Percentiles rank a stretch among this genome's conserved stretches.
These are phyloP conservation scores for Pteromalus puparum DNA, from an alignment of 1,140 invertebrate genomes.

Conservation along the genomic window DNA sequence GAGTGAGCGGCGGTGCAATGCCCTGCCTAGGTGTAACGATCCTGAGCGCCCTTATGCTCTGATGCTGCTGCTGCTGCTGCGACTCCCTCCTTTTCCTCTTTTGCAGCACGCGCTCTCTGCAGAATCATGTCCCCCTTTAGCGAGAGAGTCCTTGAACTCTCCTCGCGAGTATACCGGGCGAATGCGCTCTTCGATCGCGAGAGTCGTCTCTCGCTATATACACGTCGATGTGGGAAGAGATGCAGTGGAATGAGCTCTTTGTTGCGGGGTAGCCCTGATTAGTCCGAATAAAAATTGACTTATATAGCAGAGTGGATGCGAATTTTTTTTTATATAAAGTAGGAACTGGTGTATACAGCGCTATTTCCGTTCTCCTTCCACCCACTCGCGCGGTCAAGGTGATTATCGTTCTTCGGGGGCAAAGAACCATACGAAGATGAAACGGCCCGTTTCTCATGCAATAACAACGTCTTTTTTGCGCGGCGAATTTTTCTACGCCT, in stretches of 20 bases:
- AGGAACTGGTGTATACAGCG: no score
- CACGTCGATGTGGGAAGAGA: no score
- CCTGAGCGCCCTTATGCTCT: conserved; percentile 67
- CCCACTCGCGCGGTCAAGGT: conserved; percentile 39
- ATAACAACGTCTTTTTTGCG: neutral
- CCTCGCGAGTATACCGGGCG: conserved; percentile 29
- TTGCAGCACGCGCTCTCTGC: conserved; percentile 9
- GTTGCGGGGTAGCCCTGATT: neutral
- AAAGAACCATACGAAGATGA: neutral
- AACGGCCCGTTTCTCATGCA: neutral
- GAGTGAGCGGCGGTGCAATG: conserved; percentile 69
- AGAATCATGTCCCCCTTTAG: conserved; percentile 48
- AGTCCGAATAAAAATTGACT: no score
- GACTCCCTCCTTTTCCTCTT: conserved; percentile 22
- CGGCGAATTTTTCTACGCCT: neutral
- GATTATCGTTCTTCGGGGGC: conserved; percentile 13
- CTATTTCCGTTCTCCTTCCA: conserved; percentile 16
- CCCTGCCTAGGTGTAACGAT: conserved; percentile 73
- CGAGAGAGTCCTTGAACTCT: conserved; percentile 72
- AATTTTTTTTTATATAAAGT: no score
- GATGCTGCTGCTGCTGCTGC: neutral
- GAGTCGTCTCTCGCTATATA: neutral
- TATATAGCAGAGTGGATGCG: neutral
- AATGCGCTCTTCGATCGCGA: conserved; percentile 18
- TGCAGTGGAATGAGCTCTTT: neutral